phyloP scores from a whole-genome alignment of 1,140 invertebrate species.

The Lepidurus arcticus region DNA sequence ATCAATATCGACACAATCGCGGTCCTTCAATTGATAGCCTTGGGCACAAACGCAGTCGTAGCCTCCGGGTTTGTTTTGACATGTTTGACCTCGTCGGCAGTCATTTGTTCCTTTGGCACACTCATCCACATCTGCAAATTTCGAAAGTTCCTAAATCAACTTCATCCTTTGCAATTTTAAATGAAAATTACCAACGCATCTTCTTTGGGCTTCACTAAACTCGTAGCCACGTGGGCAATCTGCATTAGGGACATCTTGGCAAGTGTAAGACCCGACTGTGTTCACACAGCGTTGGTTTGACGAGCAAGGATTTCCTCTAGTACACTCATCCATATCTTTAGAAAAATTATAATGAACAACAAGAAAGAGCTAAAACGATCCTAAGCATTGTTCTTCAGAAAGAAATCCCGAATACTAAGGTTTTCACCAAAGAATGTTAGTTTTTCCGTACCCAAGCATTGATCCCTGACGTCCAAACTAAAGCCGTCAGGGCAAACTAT shows the following conservation, averaged over 20 bases:
- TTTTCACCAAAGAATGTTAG: no score
- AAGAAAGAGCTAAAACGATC: no score
- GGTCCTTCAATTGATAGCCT: constrained; percentile 53
- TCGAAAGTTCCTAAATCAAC: constrained; percentile 9
- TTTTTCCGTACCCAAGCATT: constrained; percentile 49
- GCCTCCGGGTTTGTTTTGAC: constrained; percentile 65
- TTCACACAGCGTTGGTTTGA: constrained; percentile 50
- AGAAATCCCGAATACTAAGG: no score
- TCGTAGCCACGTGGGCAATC: constrained; percentile 44
- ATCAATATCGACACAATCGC: constrained; percentile 57
- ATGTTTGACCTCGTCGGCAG: constrained; percentile 63
- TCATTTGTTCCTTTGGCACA: constrained; percentile 42
- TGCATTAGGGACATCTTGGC: constrained; percentile 39
- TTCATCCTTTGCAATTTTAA: not conserved
- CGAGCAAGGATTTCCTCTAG: constrained; percentile 42
- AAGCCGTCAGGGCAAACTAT: constrained; percentile 49
- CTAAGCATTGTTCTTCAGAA: no score
- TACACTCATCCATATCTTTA: constrained; percentile 53
- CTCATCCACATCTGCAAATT: constrained; percentile 45
- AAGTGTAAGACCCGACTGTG: constrained; percentile 52
- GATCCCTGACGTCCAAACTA: constrained; percentile 45
- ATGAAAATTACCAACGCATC: constrained; percentile 47
- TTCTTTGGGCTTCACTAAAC: constrained; percentile 43
- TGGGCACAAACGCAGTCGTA: constrained; percentile 67
- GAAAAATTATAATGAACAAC: not conserved